Evolutionary conservation across 2,113 vertebrate species (phyloP).

Genomic region (Ciconia stormi): DNA sequence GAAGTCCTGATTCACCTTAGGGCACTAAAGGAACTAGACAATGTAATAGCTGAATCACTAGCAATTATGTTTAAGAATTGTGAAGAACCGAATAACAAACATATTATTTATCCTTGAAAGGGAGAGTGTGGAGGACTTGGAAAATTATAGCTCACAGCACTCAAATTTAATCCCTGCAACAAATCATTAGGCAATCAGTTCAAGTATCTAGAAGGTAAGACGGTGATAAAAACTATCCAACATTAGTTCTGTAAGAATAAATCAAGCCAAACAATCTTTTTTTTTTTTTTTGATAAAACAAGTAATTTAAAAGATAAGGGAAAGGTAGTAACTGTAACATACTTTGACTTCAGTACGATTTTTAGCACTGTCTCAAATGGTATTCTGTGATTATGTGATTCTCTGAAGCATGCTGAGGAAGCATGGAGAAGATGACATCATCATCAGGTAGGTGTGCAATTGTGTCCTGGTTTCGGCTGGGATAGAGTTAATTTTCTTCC

Average conservation of each 20-base stretch:
- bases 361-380: background rate
- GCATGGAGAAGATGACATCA: background rate
- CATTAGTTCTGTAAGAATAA: background rate
- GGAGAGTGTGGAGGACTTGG: background rate
- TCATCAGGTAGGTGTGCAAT: background rate
- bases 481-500: too few species aligned
- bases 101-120: slow-evolving; percentile 13
- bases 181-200: slow-evolving; percentile 18
- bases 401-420: background rate
- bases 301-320: background rate
- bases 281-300: background rate
- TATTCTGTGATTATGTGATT: background rate
- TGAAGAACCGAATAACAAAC: background rate
- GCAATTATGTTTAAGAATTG: background rate
- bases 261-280: background rate
- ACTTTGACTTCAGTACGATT: background rate
- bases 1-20: background rate
- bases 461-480: too few species aligned
- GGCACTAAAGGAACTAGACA: background rate
- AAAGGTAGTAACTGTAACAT: background rate
- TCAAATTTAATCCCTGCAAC: slow-evolving; percentile 10
- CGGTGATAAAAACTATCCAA: background rate
- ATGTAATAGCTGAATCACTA: background rate
- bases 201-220: background rate
- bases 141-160: background rate